These are phyloP conservation scores for Encarsia formosa DNA, from an alignment of 2,888 invertebrate genomes.

Conservation along the genomic window DNA sequence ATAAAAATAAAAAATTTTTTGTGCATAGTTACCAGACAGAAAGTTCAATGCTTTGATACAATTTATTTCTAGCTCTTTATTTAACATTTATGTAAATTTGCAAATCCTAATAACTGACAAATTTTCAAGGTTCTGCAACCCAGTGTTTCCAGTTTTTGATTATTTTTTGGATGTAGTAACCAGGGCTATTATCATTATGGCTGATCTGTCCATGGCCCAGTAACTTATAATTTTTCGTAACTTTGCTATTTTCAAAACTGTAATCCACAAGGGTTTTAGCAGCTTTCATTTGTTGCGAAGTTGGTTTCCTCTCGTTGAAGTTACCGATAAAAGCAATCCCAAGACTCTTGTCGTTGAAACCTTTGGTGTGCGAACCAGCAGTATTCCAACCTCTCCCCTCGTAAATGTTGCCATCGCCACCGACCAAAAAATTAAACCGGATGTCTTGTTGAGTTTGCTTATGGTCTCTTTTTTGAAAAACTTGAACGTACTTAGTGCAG, in stretches of 20 bases:
- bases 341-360: slow-evolving; percentile 64
- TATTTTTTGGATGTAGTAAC: slow-evolving; percentile 60
- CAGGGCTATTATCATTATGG: slow-evolving; percentile 67
- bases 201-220: slow-evolving; percentile 67
- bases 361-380: slow-evolving; percentile 66
- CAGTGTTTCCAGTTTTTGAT: slow-evolving; percentile 70
- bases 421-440: too few species aligned
- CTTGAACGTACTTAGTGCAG: too few species aligned
- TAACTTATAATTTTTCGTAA: slow-evolving; percentile 58
- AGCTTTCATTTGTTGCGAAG: slow-evolving; percentile 33
- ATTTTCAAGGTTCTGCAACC: too few species aligned
- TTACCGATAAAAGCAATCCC: slow-evolving; percentile 73
- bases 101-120: too few species aligned
- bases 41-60: too few species aligned
- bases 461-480: too few species aligned
- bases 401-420: slow-evolving; percentile 73
- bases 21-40: too few species aligned
- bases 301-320: slow-evolving; percentile 54
- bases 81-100: too few species aligned
- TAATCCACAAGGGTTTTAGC: slow-evolving; percentile 8
- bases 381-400: slow-evolving; percentile 72
- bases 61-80: too few species aligned
- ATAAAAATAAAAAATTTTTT: too few species aligned
- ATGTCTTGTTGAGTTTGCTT: too few species aligned
- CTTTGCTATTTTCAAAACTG: slow-evolving; percentile 8